Percentiles rank a stretch among this genome's conserved stretches.
phyloP scores from a whole-genome alignment of 1,140 invertebrate genomes.

The Plectus sambesii region DNA sequence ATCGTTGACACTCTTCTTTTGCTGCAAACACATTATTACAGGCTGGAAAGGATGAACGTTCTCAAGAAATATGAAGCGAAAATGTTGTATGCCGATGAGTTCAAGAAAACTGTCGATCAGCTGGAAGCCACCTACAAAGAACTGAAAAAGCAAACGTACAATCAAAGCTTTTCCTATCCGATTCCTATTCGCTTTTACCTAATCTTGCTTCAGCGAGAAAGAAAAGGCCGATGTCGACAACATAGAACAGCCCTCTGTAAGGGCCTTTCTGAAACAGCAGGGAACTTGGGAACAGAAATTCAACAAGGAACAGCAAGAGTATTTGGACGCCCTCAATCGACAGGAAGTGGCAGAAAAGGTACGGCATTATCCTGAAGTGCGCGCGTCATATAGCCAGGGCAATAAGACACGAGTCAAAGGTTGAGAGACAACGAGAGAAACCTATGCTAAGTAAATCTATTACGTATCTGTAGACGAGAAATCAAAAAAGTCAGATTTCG shows the following conservation, averaged over 20 bases:
- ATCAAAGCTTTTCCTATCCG: constrained; percentile 4
- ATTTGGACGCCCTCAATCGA: constrained; percentile 49
- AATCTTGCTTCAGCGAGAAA: constrained; percentile 40
- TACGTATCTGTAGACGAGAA: no score
- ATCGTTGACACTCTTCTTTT: no score
- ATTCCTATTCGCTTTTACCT: constrained; percentile 6
- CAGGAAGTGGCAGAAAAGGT: constrained; percentile 47
- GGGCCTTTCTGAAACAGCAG: constrained; percentile 46
- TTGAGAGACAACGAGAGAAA: no score
- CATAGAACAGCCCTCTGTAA: constrained; percentile 43
- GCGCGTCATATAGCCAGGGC: constrained; percentile 41
- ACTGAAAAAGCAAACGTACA: constrained; percentile 45
- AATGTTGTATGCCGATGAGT: constrained; percentile 39
- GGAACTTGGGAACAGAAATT: constrained; percentile 45
- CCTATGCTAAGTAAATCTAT: no score
- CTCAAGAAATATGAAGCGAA: constrained; percentile 40
- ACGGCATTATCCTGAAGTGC: constrained; percentile 44
- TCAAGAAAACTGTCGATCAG: constrained; percentile 40
- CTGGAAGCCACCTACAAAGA: constrained; percentile 43
- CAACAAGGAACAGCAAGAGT: constrained; percentile 50
- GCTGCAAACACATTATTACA: no score
- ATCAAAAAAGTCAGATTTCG: no score
- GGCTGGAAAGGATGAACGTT: constrained; percentile 36
- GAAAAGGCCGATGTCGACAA: constrained; percentile 49
- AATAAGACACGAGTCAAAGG: constrained; percentile 45